Percentiles rank a stretch among this genome's conserved stretches.
These are phyloP conservation scores for Neomonachus schauinslandi DNA, from an alignment of 2,113 vertebrate species.

Conservation along the genomic window DNA sequence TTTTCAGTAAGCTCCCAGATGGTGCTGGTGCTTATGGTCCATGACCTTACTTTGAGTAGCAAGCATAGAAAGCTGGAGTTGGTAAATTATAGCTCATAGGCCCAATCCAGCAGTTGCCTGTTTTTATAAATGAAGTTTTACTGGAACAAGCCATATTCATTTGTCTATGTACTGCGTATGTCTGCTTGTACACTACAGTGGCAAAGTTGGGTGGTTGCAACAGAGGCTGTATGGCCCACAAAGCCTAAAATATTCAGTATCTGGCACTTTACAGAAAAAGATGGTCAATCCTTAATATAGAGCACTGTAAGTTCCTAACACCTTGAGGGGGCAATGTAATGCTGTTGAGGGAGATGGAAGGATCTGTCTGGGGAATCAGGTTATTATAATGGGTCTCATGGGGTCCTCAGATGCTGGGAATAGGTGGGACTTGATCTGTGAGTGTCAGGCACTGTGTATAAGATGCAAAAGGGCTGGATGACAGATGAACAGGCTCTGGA, in stretches of 20 bases:
- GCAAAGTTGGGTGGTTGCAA: not conserved
- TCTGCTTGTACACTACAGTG: not conserved
- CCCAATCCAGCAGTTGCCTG: not conserved
- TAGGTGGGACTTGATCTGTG: not conserved
- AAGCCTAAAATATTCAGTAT: not conserved
- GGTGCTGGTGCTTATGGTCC: not conserved
- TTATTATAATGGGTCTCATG: not conserved
- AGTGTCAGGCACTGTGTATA: not conserved
- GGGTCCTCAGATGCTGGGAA: not conserved
- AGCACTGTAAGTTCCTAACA: not conserved
- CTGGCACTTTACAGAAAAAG: not conserved
- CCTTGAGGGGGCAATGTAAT: not conserved
- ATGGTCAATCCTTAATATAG: not conserved
- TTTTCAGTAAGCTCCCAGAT: not conserved
- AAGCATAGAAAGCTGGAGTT: not conserved
- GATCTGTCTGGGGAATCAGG: not conserved
- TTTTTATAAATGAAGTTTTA: not conserved
- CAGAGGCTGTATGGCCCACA: not conserved
- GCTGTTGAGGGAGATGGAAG: not conserved
- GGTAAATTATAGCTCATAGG: not conserved
- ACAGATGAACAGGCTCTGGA: not conserved
- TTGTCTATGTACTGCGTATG: not conserved
- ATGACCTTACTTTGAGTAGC: not conserved
- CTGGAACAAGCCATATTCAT: not conserved
- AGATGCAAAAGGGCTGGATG: not conserved